A percentile compares a stretch with the other conserved stretches of the same genome.
Conservation (phyloP, 2,113 vertebrate species). For the Podocnemis expansa region DNA sequence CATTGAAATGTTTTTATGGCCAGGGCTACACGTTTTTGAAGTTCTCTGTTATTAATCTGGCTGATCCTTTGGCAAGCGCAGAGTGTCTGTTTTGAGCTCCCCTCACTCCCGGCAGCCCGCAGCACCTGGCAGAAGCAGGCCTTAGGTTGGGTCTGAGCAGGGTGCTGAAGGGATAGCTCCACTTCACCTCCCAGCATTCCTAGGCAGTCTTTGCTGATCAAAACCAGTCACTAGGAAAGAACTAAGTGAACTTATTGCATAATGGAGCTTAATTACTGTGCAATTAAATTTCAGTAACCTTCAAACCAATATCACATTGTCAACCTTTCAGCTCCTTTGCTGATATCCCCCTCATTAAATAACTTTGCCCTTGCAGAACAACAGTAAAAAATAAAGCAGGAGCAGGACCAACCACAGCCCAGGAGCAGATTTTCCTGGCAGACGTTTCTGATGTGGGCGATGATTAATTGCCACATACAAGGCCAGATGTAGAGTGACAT, state of each 20-base stretch:
- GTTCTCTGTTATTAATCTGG: neutral
- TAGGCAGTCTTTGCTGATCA: neutral
- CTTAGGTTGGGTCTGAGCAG: neutral
- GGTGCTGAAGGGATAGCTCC: conserved; percentile 72
- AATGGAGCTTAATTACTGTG: neutral
- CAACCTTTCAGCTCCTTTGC: neutral
- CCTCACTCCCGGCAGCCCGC: neutral
- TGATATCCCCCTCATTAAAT: neutral
- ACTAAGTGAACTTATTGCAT: neutral
- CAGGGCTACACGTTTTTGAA: neutral
- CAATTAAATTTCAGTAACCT: conserved; percentile 8
- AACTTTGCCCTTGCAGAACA: neutral
- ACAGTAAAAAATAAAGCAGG: neutral
- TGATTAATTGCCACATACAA: neutral
- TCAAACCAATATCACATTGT: neutral
- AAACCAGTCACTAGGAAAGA: neutral
- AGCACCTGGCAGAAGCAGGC: neutral
- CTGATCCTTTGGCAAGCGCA: neutral
- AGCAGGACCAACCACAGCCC: neutral
- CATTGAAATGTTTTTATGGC: neutral
- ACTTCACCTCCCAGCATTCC: neutral
- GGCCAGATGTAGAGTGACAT: neutral
- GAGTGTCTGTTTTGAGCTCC: neutral
- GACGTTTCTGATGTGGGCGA: neutral
- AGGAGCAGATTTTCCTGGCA: neutral